Conservation (phyloP, 2,888 invertebrate species). For the Sericinus montela region DNA sequence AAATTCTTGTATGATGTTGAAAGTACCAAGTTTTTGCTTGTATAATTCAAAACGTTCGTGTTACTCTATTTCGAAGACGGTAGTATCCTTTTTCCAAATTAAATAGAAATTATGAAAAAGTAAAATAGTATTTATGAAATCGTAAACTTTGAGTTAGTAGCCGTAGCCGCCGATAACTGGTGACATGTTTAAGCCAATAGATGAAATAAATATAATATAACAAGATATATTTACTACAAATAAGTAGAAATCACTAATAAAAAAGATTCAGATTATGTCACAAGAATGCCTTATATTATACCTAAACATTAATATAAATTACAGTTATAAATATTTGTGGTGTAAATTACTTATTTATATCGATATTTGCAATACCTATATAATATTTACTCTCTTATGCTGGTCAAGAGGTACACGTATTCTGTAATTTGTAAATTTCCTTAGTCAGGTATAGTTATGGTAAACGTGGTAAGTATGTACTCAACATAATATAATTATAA, state of each 20-base stretch:
- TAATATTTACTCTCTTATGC: slow-evolving; percentile 46
- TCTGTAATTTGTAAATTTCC: slow-evolving; percentile 64
- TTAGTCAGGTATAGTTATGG: slow-evolving; percentile 20
- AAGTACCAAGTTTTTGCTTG: no score
- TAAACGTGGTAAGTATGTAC: slow-evolving; percentile 16
- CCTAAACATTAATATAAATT: slow-evolving; percentile 14
- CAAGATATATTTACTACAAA: neutral
- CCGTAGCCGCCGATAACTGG: no score
- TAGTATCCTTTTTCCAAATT: no score
- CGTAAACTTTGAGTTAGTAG: no score
- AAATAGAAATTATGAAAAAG: no score
- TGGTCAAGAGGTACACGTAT: slow-evolving; percentile 75
- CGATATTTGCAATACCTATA: no score
- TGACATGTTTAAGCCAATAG: no score
- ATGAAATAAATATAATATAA: neutral
- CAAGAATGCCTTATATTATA: slow-evolving; percentile 49
- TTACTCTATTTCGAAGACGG: no score
- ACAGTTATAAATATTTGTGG: slow-evolving; percentile 30
- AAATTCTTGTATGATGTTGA: no score
- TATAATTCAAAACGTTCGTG: no score
- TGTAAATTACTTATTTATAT: slow-evolving; percentile 29
- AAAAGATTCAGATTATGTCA: slow-evolving; percentile 28
- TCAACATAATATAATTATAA: slow-evolving; percentile 22
- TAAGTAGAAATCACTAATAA: neutral
- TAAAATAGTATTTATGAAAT: no score